Conservation (phyloP, 2,113 vertebrate genomes). For the Nycticorax nycticorax region DNA sequence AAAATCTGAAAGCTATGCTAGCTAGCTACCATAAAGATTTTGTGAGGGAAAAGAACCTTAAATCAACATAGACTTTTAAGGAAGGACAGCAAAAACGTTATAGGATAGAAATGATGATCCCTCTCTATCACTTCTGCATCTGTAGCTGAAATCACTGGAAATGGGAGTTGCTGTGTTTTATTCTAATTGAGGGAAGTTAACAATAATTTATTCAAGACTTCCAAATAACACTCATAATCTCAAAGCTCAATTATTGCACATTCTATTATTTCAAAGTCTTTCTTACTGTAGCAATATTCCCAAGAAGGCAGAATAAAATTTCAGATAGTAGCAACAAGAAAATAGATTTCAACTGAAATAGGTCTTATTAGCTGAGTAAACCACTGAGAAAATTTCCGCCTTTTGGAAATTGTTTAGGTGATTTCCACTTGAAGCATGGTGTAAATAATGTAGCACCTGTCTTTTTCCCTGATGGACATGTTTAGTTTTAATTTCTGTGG, state of each 20-base stretch:
- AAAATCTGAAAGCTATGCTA: conserved; percentile 63
- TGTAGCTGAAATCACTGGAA: conserved; percentile 13
- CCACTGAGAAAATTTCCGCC: neutral
- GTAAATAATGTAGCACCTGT: neutral
- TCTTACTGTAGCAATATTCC: neutral
- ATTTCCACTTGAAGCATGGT: neutral
- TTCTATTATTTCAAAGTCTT: conserved; percentile 11
- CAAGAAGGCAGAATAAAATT: neutral
- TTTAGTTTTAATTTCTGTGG: neutral
- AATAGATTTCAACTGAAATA: neutral
- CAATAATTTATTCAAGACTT: neutral
- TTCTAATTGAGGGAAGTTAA: neutral
- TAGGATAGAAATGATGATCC: neutral
- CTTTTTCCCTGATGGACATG: neutral
- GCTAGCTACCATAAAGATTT: conserved; percentile 61
- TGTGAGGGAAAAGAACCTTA: conserved; percentile 28
- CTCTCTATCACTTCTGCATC: conserved; percentile 19
- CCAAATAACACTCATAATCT: neutral
- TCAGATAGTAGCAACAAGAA: neutral
- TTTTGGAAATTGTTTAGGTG: neutral
- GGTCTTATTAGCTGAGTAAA: neutral
- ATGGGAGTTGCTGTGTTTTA: neutral
- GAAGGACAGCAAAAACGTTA: conserved; percentile 31
- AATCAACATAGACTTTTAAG: conserved; percentile 50
- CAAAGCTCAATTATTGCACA: conserved; percentile 6